Evolutionary conservation across 2,113 vertebrate genomes (phyloP), one percentile per base, ranked within the genome.

Genomic region (Xenopus laevis): DNA sequence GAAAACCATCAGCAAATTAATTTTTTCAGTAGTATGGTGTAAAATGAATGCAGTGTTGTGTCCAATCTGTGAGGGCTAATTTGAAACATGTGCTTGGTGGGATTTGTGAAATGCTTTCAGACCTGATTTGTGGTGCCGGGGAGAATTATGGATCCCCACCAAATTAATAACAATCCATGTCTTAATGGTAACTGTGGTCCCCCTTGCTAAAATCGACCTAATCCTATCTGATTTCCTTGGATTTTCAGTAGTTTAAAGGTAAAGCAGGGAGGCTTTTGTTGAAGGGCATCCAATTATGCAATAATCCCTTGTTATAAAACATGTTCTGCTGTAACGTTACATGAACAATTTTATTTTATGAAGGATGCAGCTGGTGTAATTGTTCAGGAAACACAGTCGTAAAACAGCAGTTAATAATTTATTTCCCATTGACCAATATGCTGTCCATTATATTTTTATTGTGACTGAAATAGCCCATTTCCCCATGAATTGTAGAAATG

Each of bases 141-240:
- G 84, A 86, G 77, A 77, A 70, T 77, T 77, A 77, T 64, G 83
- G 86, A 83, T 86, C 86, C 87, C 81, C 63, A 63, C 81, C 77
- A 79, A 84, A 83, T 80, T 83, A 86, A 81, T 84, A 75, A 87
- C 81, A 83, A 82, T 86, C 88, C 81, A 69, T 81, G 70, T 59
- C 83, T 89, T 89, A 85, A 89, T 81, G 79, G 80, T 80, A 77
- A 76, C 86, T 82, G 83, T 73, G 81, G 75, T 83, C 40, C 81
- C 81, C 83, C 87, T 84, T 82, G 75, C 71, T 82, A 81, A 85
- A 82, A 83, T 84, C 86, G 85, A 86, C 88, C 85, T 88, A 87
- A 87, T 86, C 82, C 83, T 71, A 80, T 87, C 74, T 85, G 89
- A 83, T 86, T 85, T 90, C 81, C 83, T 72, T 81, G 84, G 81